Conservation (phyloP, 2,888 invertebrate species). For the Lasioglossum malachurum region DNA sequence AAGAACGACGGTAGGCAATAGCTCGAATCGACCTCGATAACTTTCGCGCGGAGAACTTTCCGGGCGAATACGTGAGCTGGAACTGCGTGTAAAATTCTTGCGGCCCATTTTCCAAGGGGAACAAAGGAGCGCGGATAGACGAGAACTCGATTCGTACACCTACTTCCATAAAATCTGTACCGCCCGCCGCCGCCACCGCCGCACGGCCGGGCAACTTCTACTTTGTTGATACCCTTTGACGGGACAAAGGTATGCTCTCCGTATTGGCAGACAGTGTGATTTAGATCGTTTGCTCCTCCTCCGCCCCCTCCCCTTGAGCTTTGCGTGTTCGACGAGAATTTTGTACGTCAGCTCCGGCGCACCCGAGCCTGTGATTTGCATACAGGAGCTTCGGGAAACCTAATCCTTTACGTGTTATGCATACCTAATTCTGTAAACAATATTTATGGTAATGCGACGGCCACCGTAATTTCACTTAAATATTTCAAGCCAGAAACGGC, state of each 20-base stretch:
- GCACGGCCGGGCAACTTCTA: slow-evolving; percentile 58
- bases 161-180: slow-evolving; percentile 68
- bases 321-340: slow-evolving; percentile 58
- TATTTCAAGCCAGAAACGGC: background rate
- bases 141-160: slow-evolving; percentile 55
- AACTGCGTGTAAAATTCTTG: slow-evolving; percentile 73
- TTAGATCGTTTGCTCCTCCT: slow-evolving; percentile 56
- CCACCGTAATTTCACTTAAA: slow-evolving; percentile 49
- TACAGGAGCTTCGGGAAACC: slow-evolving; percentile 43
- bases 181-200: slow-evolving; percentile 52
- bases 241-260: slow-evolving; percentile 54
- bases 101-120: slow-evolving; percentile 66
- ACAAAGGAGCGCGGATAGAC: slow-evolving; percentile 53
- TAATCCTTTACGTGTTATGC: slow-evolving; percentile 55
- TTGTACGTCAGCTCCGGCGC: slow-evolving; percentile 42
- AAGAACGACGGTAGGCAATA: slow-evolving; percentile 50
- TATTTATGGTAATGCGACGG: slow-evolving; percentile 50
- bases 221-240: slow-evolving; percentile 59
- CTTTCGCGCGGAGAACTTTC: slow-evolving; percentile 64
- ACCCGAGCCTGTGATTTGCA: slow-evolving; percentile 52
- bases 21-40: slow-evolving; percentile 63
- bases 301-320: slow-evolving; percentile 6
- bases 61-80: slow-evolving; percentile 67
- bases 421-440: slow-evolving; percentile 58
- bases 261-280: slow-evolving; percentile 68